Conservation (phyloP, 1,140 invertebrate genomes). For the Drosophila equinoxialis region DNA sequence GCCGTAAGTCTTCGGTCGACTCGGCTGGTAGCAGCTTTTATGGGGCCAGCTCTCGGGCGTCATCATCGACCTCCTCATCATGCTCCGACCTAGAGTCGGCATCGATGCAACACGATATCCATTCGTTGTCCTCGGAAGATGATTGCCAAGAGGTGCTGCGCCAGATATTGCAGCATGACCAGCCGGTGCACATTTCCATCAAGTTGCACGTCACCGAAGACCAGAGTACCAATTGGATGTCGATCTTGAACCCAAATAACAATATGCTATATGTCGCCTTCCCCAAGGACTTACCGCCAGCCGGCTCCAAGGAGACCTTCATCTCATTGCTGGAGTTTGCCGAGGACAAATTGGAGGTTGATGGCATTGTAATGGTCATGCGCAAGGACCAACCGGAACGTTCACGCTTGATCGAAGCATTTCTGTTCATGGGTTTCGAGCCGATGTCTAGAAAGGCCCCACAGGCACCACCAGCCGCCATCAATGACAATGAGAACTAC, state of each 20-base stretch:
- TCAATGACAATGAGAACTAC: conserved; percentile 76
- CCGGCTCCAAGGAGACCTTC: conserved; percentile 96
- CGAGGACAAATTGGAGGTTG: conserved; percentile 94
- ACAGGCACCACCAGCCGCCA: conserved; percentile 86
- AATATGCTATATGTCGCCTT: conserved; percentile 93
- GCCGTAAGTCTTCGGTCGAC: conserved; percentile 83
- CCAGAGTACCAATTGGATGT: conserved; percentile 91
- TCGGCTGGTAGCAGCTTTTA: conserved; percentile 81
- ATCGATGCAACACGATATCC: conserved; percentile 54
- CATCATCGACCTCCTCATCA: conserved; percentile 71
- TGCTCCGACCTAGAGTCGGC: conserved; percentile 70
- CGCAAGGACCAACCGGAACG: conserved; percentile 92
- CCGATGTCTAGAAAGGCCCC: conserved; percentile 91
- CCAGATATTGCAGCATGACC: conserved; percentile 86
- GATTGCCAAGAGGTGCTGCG: conserved; percentile 83
- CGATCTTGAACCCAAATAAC: conserved; percentile 87
- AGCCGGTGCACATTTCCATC: conserved; percentile 89
- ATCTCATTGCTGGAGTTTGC: conserved; percentile 97
- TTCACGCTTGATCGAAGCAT: conserved; percentile 93
- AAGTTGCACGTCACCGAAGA: conserved; percentile 90
- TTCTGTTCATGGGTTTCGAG: conserved; percentile 98
- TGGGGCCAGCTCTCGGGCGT: conserved; percentile 62
- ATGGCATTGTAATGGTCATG: conserved; percentile 87
- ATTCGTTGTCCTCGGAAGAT: conserved; percentile 76
- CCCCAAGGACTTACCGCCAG: conserved; percentile 91